Base-by-base conservation (phyloP, 2,113 vertebrate species). In the Isurus oxyrinchus region DNA sequence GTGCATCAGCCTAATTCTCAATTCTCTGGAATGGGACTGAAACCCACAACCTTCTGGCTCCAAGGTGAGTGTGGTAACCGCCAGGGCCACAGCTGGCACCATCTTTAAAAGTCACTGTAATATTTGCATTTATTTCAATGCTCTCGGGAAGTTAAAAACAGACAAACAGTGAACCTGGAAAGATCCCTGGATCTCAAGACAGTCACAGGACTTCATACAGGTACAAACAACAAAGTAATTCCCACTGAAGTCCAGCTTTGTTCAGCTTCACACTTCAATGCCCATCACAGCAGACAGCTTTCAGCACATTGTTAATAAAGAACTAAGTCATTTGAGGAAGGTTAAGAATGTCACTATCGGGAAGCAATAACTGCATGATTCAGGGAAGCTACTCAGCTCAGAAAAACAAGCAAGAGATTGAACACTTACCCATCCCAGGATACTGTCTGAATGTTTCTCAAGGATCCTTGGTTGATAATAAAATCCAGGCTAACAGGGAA, bases 361-460 rank as follows among this genome's bases (percentile, higher is more conserved):
- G 72, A 76, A 76, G 6, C 2, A 35, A 5, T 35, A 35, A 76
- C 72, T 11, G 72, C 27, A 76, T 1, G 69, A 35, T 76, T 76
- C 31, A 25, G 31, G 31, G 31, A 35, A 35, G 31, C 7, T 27
- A 76, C 27, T 35, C 10, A 27, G 5, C 72, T 35, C 31, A 11
- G 7, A 76, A 76, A 76, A 76, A 72, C 25, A 49, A 19, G n/a
- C 13, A 84, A 40, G 3, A 87, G 44, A 25, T 49, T 44, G 69
- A n/a, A 25, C 61, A 98, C 99, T 97, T 97, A 99, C 99, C 98
- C 99, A 98, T 0, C 98, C 98, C 88, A 99, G 98, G 97, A 99
- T 98, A 97, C 98, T 98, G 97, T 98, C 98, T 0, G 98, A 98
- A 97, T 99, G 98, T 96, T 98, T 99, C 97, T 99, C 99, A 97